These are phyloP conservation scores for Elaeidobius kamerunicus DNA, from an alignment of 2,888 invertebrate genomes.

Conservation along the genomic window DNA sequence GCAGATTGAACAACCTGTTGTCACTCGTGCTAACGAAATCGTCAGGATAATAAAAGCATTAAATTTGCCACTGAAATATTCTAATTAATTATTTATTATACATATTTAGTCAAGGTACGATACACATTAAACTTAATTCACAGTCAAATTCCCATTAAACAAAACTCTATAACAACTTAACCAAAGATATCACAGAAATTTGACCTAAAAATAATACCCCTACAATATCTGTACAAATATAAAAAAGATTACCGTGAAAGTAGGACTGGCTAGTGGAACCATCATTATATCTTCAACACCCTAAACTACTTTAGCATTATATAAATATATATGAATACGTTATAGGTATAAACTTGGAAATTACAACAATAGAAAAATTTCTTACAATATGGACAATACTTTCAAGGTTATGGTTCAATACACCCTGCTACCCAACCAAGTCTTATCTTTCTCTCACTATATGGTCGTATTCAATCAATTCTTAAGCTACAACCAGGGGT, in stretches of 20 bases:
- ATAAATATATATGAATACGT: slow-evolving; percentile 13
- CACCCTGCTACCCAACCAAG: slow-evolving; percentile 23
- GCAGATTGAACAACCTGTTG: no score
- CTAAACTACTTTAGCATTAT: background rate
- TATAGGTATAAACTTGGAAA: slow-evolving; percentile 21
- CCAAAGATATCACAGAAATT: slow-evolving; percentile 43
- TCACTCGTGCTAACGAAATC: no score
- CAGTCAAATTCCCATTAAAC: slow-evolving; percentile 36
- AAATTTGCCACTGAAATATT: slow-evolving; percentile 3
- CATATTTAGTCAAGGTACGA: slow-evolving; percentile 20
- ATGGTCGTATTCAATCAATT: slow-evolving; percentile 1
- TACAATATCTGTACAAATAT: slow-evolving; percentile 26
- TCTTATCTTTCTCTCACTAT: slow-evolving; percentile 21
- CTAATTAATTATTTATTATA: slow-evolving; percentile 11
- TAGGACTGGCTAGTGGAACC: background rate
- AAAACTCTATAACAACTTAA: slow-evolving; percentile 34
- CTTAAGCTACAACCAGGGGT: slow-evolving; percentile 83
- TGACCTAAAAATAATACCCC: slow-evolving; percentile 38
- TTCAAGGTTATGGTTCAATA: slow-evolving; percentile 21
- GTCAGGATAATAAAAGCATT: no score
- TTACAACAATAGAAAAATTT: slow-evolving; percentile 21
- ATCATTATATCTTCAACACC: background rate
- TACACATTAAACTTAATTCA: slow-evolving; percentile 27
- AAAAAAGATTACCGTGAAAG: background rate
- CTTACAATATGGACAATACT: slow-evolving; percentile 27